Evolutionary conservation across 2,797 vertebrate genomes (phyloP).

Genomic region (Aphelocoma californica): DNA sequence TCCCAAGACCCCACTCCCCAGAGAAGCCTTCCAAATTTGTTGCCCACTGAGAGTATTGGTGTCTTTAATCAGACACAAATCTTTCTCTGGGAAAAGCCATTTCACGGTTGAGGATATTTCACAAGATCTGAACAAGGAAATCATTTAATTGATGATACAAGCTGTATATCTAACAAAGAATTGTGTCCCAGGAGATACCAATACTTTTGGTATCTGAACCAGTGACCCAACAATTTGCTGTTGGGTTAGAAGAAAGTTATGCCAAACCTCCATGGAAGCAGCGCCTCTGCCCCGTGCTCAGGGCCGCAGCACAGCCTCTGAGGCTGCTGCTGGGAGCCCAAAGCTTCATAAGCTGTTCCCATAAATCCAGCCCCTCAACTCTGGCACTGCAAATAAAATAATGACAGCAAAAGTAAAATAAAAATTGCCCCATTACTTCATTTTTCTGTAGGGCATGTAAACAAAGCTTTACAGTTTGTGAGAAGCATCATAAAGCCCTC

Average conservation of each 20-base stretch:
- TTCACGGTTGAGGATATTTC: background rate
- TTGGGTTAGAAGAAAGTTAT: too few species aligned
- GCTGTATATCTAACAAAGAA: background rate
- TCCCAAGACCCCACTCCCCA: background rate
- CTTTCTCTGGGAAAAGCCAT: background rate
- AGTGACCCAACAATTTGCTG: background rate
- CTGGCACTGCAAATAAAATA: background rate
- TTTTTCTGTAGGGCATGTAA: background rate
- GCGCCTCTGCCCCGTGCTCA: background rate
- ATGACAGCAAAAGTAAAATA: background rate
- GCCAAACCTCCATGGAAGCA: fast-evolving
- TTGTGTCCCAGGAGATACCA: background rate
- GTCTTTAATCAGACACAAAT: background rate
- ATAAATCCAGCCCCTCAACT: background rate
- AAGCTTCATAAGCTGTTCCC: background rate
- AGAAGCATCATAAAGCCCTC: slow-evolving; percentile 8
- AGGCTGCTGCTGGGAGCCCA: background rate
- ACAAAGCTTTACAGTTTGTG: background rate
- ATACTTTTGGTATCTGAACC: background rate
- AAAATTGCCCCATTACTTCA: background rate
- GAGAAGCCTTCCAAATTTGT: background rate
- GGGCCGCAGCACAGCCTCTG: background rate
- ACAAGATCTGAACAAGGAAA: background rate
- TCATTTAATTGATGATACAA: background rate
- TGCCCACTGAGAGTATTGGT: background rate